A percentile compares a stretch with the other conserved stretches of the same genome.
Conservation (phyloP, 2,797 vertebrate genomes). For the Acanthurus tractus region DNA sequence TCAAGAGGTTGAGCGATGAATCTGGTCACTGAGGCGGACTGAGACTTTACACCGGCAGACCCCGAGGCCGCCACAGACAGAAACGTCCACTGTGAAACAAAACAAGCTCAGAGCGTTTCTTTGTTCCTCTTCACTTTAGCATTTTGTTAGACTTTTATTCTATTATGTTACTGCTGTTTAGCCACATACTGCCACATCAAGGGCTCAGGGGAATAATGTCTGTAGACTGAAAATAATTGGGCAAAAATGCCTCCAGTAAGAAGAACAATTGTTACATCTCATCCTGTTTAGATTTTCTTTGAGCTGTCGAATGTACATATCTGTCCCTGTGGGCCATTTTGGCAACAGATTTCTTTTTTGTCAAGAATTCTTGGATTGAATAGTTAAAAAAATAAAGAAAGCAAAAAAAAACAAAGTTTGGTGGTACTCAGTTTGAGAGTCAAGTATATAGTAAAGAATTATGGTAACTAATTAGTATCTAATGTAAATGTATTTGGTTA, state of each 20-base stretch:
- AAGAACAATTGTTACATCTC: not conserved
- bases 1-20: constrained; percentile 45
- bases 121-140: not conserved
- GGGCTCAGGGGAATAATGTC: not conserved
- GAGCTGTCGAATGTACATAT: not conserved
- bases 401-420: not conserved
- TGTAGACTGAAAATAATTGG: not conserved
- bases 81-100: constrained; percentile 6
- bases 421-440: not conserved
- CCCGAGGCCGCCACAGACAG: constrained; percentile 5
- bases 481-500: not conserved
- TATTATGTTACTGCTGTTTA: not conserved
- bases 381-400: not conserved
- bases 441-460: not conserved
- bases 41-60: constrained; percentile 36
- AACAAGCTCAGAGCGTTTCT: not conserved
- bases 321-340: not conserved
- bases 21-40: constrained; percentile 33
- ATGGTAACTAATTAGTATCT: too few species aligned
- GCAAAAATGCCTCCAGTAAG: not conserved
- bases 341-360: too few species aligned
- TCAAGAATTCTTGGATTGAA: too few species aligned
- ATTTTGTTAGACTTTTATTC: not conserved
- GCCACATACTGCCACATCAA: not conserved
- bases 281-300: not conserved